These are phyloP conservation scores for Mystacornis crossleyi DNA, from an alignment of 2,113 vertebrate species.

Conservation along the genomic window DNA sequence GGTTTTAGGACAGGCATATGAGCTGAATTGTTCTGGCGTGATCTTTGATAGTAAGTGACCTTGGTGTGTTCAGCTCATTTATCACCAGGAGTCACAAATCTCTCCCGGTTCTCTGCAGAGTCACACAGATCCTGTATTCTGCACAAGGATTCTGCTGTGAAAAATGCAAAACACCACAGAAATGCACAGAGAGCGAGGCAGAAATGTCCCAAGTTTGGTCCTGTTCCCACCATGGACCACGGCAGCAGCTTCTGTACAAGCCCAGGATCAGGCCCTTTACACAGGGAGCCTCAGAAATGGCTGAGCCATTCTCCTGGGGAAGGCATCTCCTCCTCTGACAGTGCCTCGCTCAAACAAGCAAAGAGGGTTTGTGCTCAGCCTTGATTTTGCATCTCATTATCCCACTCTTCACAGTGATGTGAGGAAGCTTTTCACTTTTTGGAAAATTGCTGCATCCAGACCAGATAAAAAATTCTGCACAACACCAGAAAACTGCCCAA, in stretches of 20 bases:
- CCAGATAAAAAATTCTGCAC: not conserved
- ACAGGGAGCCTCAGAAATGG: not conserved
- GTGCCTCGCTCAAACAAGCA: not conserved
- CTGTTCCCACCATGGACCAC: not conserved
- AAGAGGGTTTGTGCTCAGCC: not conserved
- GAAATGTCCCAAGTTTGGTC: not conserved
- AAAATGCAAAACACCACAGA: accelerated
- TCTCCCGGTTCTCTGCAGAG: not conserved
- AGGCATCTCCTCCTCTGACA: not conserved
- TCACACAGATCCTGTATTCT: not conserved
- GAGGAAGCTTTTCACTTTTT: conserved; percentile 16
- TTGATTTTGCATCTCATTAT: conserved; percentile 53
- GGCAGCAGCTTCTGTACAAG: not conserved
- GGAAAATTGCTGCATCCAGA: not conserved
- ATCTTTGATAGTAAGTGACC: not conserved
- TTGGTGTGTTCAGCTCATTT: not conserved
- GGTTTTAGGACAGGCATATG: not conserved
- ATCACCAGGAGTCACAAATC: not conserved
- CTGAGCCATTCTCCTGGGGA: not conserved
- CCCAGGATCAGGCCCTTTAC: not conserved
- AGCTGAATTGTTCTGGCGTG: not conserved
- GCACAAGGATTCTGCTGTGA: not conserved
- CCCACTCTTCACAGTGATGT: conserved; percentile 20
- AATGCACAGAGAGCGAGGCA: not conserved
- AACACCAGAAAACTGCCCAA: not conserved